These are phyloP conservation scores for Zaprionus ornatus DNA, from an alignment of 1,140 invertebrate genomes.

Conservation along the genomic window DNA sequence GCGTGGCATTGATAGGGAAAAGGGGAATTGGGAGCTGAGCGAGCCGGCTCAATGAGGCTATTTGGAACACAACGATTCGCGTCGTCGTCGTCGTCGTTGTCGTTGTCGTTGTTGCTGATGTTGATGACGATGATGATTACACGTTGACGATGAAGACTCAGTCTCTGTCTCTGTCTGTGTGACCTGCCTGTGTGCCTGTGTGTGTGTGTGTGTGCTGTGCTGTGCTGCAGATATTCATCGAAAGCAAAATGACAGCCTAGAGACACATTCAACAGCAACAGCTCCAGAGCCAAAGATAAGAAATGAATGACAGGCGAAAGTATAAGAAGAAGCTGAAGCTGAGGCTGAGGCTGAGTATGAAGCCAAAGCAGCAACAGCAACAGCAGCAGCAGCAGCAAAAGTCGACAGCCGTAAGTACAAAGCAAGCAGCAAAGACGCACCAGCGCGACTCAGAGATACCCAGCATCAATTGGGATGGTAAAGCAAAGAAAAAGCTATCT, in stretches of 20 bases:
- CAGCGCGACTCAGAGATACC: background rate
- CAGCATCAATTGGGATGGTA: background rate
- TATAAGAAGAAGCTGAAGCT: slow-evolving; percentile 18
- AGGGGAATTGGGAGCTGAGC: slow-evolving; percentile 18
- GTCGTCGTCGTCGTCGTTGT: slow-evolving; percentile 44
- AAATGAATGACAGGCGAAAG: slow-evolving; percentile 75
- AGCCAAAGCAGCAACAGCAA: too few species aligned
- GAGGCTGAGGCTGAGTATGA: background rate
- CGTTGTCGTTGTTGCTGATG: slow-evolving; percentile 53
- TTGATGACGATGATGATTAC: slow-evolving; percentile 76
- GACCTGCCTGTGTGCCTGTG: background rate
- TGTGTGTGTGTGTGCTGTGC: slow-evolving; percentile 19
- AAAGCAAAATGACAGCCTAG: slow-evolving; percentile 83
- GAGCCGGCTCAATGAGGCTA: slow-evolving; percentile 70
- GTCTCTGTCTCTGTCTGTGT: slow-evolving; percentile 38
- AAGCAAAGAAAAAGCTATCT: background rate
- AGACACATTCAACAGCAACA: slow-evolving; percentile 78
- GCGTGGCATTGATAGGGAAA: slow-evolving; percentile 33
- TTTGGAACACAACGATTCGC: slow-evolving; percentile 77
- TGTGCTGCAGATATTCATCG: slow-evolving; percentile 75
- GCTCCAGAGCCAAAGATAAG: slow-evolving; percentile 63
- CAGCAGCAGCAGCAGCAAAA: background rate
- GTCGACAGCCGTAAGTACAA: slow-evolving; percentile 18
- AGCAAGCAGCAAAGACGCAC: background rate
- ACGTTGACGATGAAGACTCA: slow-evolving; percentile 71